Conservation (phyloP, 2,888 invertebrate genomes). For the Limnephilus marmoratus region DNA sequence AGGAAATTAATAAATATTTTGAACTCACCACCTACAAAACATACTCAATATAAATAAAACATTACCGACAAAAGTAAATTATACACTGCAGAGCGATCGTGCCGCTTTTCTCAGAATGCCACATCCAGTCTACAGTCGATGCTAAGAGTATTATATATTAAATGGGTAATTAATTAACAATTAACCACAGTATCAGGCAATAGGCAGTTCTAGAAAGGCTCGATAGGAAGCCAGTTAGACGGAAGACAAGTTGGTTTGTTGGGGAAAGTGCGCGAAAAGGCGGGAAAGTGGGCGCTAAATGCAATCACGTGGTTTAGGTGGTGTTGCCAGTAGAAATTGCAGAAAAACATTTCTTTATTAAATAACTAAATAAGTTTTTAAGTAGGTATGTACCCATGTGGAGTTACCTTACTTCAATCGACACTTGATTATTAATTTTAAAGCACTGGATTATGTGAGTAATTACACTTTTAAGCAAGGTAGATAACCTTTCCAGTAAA, state of each 20-base stretch:
- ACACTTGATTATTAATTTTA: too few species aligned
- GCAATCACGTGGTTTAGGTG: background rate
- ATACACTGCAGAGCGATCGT: background rate
- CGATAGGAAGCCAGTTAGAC: background rate
- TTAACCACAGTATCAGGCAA: background rate
- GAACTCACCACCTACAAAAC: background rate
- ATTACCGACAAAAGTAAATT: background rate
- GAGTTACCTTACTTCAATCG: too few species aligned
- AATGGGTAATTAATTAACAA: background rate
- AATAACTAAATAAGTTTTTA: background rate
- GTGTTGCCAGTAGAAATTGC: background rate
- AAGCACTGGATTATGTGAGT: background rate
- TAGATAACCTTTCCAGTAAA: background rate
- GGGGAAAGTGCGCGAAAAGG: constrained; percentile 28
- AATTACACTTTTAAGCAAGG: too few species aligned
- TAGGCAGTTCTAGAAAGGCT: background rate
- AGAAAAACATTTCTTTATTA: background rate
- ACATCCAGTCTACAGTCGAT: background rate
- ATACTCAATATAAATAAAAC: background rate
- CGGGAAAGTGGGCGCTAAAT: constrained; percentile 8
- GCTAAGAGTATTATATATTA: background rate
- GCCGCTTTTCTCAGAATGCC: background rate
- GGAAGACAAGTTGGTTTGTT: background rate
- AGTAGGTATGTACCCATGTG: background rate
- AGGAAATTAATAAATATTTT: background rate